Percentiles rank a stretch among this genome's conserved stretches.
phyloP scores from a whole-genome alignment of 2,797 vertebrate species.

The Acipenser oxyrinchus region DNA sequence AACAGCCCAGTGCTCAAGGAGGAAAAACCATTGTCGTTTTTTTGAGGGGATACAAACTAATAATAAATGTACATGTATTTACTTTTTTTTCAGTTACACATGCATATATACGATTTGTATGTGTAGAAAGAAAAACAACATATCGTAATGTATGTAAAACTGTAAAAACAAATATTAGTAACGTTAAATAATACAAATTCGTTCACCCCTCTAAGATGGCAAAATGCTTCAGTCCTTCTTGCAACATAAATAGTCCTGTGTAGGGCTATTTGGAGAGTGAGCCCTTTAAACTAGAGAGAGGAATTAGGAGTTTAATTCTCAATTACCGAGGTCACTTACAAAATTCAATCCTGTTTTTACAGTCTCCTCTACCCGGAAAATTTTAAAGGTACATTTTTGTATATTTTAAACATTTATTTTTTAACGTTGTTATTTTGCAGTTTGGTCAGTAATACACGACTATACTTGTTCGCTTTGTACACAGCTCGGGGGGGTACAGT shows the following conservation, averaged over 20 bases:
- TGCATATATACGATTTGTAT: not conserved
- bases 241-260: slow-evolving; percentile 16
- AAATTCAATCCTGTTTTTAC: too few species aligned
- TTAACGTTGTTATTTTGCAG: too few species aligned
- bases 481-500: too few species aligned
- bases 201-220: not conserved
- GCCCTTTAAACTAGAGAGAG: slow-evolving; percentile 32
- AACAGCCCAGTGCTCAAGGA: slow-evolving; percentile 27
- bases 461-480: too few species aligned
- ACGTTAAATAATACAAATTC: not conserved
- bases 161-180: not conserved
- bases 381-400: slow-evolving; percentile 42
- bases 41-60: not conserved
- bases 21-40: slow-evolving; percentile 31
- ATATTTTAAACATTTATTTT: too few species aligned
- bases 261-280: slow-evolving; percentile 16
- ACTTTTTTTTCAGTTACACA: too few species aligned
- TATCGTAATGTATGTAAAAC: not conserved
- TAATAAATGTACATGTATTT: not conserved
- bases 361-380: slow-evolving; percentile 35
- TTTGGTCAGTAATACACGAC: too few species aligned
- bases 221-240: slow-evolving; percentile 7
- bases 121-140: too few species aligned
- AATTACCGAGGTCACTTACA: not conserved
- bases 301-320: not conserved